Percentiles rank a stretch among this genome's conserved stretches.
phyloP scores from a whole-genome alignment of 1,140 invertebrate species.

The Saxidomus purpurata region DNA sequence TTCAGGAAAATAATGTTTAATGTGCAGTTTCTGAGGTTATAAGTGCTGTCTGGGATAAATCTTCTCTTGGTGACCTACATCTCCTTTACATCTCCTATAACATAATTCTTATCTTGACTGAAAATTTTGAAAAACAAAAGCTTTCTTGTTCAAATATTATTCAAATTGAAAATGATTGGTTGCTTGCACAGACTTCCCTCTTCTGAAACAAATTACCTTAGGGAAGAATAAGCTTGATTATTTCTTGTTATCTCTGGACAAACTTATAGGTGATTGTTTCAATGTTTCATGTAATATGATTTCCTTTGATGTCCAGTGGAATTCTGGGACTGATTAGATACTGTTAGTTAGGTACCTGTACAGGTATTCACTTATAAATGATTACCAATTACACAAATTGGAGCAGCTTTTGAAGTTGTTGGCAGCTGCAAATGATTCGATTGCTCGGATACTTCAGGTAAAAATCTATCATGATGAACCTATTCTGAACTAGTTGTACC shows the following conservation, averaged over 20 bases:
- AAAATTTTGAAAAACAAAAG: background rate
- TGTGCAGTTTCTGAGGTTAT: background rate
- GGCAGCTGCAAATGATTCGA: background rate
- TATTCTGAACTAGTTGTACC: background rate
- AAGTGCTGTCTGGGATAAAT: background rate
- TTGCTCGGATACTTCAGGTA: background rate
- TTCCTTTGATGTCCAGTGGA: conserved; percentile 50
- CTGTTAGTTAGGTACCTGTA: background rate
- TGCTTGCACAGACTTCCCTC: background rate
- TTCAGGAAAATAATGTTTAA: background rate
- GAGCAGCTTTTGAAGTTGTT: conserved; percentile 32
- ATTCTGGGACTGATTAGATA: conserved; percentile 33
- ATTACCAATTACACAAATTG: conserved; percentile 27
- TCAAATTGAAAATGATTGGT: background rate
- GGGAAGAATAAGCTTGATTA: conserved; percentile 13
- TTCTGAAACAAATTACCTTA: background rate
- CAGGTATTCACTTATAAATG: conserved; percentile 40
- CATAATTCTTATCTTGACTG: background rate
- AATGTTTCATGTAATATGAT: conserved; percentile 50
- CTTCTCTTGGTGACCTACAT: background rate
- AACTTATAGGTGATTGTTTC: conserved; percentile 7
- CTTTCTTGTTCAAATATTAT: background rate
- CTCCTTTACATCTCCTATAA: background rate
- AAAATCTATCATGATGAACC: background rate
- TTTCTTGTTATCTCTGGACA: conserved; percentile 31